Base-by-base conservation (phyloP, 2,888 invertebrate species). In the Gryllus longicercus region DNA sequence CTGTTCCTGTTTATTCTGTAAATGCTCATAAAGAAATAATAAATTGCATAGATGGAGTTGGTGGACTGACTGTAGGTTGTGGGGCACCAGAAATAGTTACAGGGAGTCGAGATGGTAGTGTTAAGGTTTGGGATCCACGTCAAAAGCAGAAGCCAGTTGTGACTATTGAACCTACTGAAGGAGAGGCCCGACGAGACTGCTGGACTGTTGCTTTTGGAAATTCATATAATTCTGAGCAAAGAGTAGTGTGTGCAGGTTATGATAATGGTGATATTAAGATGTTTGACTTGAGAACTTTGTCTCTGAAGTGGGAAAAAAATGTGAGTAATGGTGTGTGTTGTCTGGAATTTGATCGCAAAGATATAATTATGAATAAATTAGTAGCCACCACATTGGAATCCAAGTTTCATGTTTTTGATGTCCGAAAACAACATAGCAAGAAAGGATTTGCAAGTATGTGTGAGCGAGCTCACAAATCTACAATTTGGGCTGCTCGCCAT, bases 221-320 rank as follows among this genome's bases (percentile, higher is more conserved):
- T 88, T 94, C 96, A 0, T 96, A 93, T 87, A 96, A 94, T 86
- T 92, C 93, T 77, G 91, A 94, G 50, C 97, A 98, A 84, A 90
- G 98, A 80, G 90, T 94, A 80, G 92, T 98, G 0, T 94, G 93
- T 50, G 95, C 97, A 14, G 98, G 98, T 1, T 98, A 97, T 85
- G 98, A 98, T 85, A 98, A 98, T 86, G 98, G 98, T 0, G 98
- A 98, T 85, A 87, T 98, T 2, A 98, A 98, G 88, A 91, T 98
- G 88, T 98, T 96, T 86, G 97, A 98, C 86, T 88, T 98, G 50
- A 91, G 93, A 81, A 92, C 92, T 10, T 95, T 97, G 93, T 89
- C 92, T 0, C 87, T 97, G 0, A 89, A 92, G 85, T 98, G 97
- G 97, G 97, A 98, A 85, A 94, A 94, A 78, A 96, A 97, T 86